Evolutionary conservation across 2,888 invertebrate genomes (phyloP).

Genomic region (Augiades crinisus): DNA sequence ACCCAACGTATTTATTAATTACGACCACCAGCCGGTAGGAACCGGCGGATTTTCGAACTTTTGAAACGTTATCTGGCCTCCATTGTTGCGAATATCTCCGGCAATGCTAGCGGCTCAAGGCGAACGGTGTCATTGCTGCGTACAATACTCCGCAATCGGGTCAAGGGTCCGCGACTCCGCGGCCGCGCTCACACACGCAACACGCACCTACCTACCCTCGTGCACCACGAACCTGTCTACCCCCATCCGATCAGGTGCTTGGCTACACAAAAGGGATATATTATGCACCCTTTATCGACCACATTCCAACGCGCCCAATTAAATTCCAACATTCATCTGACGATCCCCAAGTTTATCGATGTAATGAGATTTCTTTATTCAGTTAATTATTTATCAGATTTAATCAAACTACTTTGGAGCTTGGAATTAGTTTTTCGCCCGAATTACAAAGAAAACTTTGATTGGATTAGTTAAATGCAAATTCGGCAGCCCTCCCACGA

Average conservation of each 20-base stretch:
- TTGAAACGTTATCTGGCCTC: slow-evolving; percentile 81
- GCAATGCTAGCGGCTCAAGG: slow-evolving; percentile 80
- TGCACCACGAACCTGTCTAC: slow-evolving; percentile 57
- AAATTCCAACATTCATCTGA: slow-evolving; percentile 64
- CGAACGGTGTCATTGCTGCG: slow-evolving; percentile 80
- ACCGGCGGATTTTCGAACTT: slow-evolving; percentile 77
- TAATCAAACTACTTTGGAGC: neutral
- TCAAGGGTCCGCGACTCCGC: slow-evolving; percentile 64
- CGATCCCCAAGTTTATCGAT: slow-evolving; percentile 47
- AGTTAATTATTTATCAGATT: slow-evolving; percentile 11
- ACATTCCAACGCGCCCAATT: slow-evolving; percentile 56
- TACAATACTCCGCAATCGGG: slow-evolving; percentile 76
- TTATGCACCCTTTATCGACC: slow-evolving; percentile 65
- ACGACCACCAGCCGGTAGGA: slow-evolving; percentile 60
- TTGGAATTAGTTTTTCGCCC: neutral
- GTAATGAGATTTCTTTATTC: slow-evolving; percentile 52
- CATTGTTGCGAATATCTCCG: slow-evolving; percentile 82
- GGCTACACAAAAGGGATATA: slow-evolving; percentile 40
- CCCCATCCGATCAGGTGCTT: slow-evolving; percentile 67
- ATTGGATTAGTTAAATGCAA: slow-evolving; percentile 29
- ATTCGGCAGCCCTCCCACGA: slow-evolving; percentile 38
- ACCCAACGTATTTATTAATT: slow-evolving; percentile 68
- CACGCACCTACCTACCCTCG: slow-evolving; percentile 32
- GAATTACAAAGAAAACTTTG: slow-evolving; percentile 1
- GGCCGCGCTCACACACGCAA: slow-evolving; percentile 38